Conservation (phyloP, 1,140 invertebrate species). For the Apolygus lucorum region DNA sequence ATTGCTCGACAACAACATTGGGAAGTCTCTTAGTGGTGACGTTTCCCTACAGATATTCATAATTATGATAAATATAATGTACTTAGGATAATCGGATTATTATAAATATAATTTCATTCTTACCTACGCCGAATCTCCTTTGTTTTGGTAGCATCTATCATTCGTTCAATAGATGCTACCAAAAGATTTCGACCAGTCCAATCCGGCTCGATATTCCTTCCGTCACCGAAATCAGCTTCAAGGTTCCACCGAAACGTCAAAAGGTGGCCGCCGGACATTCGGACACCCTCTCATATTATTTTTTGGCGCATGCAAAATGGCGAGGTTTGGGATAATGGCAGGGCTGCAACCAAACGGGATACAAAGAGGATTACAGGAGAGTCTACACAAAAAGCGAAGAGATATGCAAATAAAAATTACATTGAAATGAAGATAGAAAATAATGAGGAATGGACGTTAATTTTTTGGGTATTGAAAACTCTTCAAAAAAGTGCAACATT, state of each 20-base stretch:
- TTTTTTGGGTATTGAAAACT: neutral
- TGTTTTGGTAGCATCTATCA: slow-evolving; percentile 7
- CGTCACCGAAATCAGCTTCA: no score
- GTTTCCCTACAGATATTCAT: no score
- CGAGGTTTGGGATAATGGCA: neutral
- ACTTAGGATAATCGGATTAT: neutral
- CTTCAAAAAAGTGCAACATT: neutral
- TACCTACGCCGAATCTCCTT: slow-evolving; percentile 9
- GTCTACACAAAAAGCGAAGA: neutral
- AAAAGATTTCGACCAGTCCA: no score
- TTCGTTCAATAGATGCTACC: neutral
- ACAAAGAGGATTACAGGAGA: neutral
- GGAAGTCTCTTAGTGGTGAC: neutral
- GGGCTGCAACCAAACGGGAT: neutral
- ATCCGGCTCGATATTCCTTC: no score
- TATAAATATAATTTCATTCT: neutral
- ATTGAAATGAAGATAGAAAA: no score
- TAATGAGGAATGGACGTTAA: no score
- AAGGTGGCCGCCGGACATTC: no score
- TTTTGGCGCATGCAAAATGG: no score
- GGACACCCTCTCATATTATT: no score
- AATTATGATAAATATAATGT: neutral
- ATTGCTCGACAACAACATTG: neutral
- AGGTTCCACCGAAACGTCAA: no score
- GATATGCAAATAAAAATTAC: no score